Evolutionary conservation across 2,888 invertebrate genomes (phyloP).

Genomic region (Caenorhabditis drosophilae): DNA sequence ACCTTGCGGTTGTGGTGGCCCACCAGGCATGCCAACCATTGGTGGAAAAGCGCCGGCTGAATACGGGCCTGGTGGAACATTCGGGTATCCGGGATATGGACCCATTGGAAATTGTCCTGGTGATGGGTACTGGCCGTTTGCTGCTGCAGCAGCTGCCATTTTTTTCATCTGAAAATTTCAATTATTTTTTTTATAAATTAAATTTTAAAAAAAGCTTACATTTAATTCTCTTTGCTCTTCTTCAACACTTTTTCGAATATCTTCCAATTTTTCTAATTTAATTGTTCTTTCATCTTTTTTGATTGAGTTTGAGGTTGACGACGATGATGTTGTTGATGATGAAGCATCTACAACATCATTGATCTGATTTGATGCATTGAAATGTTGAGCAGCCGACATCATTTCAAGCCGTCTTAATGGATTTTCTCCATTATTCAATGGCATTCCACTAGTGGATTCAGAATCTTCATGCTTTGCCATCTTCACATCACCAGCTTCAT

Average conservation of each 20-base stretch:
- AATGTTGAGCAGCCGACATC: slow-evolving; percentile 27
- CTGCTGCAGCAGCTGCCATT: slow-evolving; percentile 12
- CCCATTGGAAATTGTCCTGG: slow-evolving; percentile 23
- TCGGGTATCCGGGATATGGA: slow-evolving; percentile 6
- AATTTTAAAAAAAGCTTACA: no score
- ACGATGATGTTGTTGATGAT: no score
- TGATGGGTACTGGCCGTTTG: slow-evolving; percentile 8
- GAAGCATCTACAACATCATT: slow-evolving; percentile 30
- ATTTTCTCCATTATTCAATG: not conserved
- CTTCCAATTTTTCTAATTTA: slow-evolving; percentile 34
- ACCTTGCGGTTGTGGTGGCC: slow-evolving; percentile 9
- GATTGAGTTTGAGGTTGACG: not conserved
- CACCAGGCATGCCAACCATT: no score
- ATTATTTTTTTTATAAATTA: no score
- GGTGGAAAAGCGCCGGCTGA: no score
- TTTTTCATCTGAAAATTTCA: no score
- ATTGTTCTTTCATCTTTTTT: slow-evolving; percentile 15
- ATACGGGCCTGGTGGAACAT: slow-evolving; percentile 11
- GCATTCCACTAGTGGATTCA: not conserved
- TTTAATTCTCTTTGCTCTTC: no score
- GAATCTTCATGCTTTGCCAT: no score
- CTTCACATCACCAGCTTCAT: not conserved
- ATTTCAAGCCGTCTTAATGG: slow-evolving; percentile 24
- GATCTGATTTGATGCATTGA: slow-evolving; percentile 10
- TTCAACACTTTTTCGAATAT: slow-evolving; percentile 18